Base-by-base conservation (phyloP, 1,140 invertebrate genomes). In the Danaus melanippus region DNA sequence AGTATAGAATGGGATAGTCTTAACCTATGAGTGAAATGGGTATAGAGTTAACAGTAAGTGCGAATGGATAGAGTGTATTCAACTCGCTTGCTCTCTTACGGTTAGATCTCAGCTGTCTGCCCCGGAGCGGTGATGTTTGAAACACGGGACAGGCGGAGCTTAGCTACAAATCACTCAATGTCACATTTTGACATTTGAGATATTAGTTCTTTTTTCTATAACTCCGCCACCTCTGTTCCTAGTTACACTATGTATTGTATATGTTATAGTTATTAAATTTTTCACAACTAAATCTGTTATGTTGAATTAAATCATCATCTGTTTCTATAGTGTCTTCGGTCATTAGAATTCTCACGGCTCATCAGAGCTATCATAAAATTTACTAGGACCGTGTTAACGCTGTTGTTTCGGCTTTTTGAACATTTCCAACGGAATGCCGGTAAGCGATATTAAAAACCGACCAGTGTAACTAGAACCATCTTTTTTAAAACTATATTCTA, bases 121-220 rank as follows among this genome's bases (percentile, higher is more conserved):
- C 67, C 70, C 60, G 21, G 68, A 79, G 79, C 79, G 74, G 76
- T 87, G 86, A 87, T 87, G 86, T 87, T 88, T 88, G 84, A 88
- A 87, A 87, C 86, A 84, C 79, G 76, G 84, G 84, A 88, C 86
- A 85, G 86, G 86, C 83, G 86, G 85, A 79, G 86, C 85, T 87
- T 85, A 86, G 84, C 86, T 81, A 87, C 86, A 88, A 88, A 88
- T 87, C 86, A 88, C 86, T 88, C 86, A 88, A 82, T 86, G 86
- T 87, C 84, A 86, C 84, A 79, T 86, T 87, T 87, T 87, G 84
- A 87, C 86, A 86, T 86, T 84, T 86, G 84, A 87, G 87, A 87
- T 87, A 88, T 88, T 87, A 88, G 82, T 79, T 87, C 75, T 86
- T 87, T 86, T 87, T 87, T 86, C 84, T 84, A 82, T 83, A 81